Conservation (phyloP, 2,797 vertebrate species). For the Melanotaenia maccullochi region DNA sequence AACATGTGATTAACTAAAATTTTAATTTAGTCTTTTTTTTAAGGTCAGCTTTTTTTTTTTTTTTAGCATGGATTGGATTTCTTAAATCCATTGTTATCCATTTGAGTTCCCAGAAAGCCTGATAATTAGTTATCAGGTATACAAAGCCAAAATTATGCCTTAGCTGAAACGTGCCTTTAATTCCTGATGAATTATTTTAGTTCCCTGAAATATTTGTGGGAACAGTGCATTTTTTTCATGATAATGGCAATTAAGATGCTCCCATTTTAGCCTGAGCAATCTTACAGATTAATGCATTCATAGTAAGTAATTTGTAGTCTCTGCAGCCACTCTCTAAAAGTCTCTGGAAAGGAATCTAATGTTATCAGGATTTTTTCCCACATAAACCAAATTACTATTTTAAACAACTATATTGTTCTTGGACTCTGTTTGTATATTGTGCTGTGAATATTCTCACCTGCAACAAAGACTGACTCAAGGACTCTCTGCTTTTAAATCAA, state of each 20-base stretch:
- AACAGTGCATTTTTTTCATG: too few relatives aligned
- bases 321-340: not conserved
- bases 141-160: not conserved
- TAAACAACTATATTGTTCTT: not conserved
- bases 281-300: too few relatives aligned
- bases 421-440: not conserved
- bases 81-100: not conserved
- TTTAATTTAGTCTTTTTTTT: too few relatives aligned
- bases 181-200: not conserved
- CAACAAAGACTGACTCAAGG: constrained; percentile 8
- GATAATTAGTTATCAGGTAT: not conserved
- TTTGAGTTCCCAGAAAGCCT: not conserved
- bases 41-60: too few relatives aligned
- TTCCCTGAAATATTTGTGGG: too few relatives aligned
- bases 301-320: too few relatives aligned
- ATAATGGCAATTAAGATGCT: not conserved
- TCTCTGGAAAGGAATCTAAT: not conserved
- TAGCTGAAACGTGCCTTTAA: not conserved
- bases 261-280: not conserved
- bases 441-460: not conserved
- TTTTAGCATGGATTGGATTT: not conserved
- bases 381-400: not conserved
- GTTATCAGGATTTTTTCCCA: not conserved
- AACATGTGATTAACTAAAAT: not conserved
- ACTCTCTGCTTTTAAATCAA: constrained; percentile 24